Conservation (phyloP, 2,113 vertebrate genomes). For the Coreoperca whiteheadi region DNA sequence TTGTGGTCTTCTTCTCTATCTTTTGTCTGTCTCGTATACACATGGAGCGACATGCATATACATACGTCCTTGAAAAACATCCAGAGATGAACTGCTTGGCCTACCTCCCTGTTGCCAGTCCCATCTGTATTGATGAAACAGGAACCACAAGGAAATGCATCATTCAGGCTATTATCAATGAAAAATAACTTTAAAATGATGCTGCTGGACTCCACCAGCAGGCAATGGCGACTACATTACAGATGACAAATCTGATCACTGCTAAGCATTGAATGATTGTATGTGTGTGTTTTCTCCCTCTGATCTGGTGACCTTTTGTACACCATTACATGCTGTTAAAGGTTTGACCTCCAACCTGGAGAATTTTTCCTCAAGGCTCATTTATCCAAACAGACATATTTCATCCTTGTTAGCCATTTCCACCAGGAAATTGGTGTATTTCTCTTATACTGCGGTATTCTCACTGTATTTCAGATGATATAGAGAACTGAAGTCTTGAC, state of each 20-base stretch:
- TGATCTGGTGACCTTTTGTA: conserved; percentile 43
- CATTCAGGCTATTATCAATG: conserved; percentile 53
- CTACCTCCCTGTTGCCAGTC: neutral
- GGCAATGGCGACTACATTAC: conserved; percentile 46
- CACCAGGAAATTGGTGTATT: neutral
- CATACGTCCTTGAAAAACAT: conserved; percentile 36
- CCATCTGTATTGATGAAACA: conserved; percentile 41
- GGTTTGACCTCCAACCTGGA: conserved; percentile 48
- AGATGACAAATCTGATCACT: conserved; percentile 62
- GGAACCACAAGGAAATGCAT: conserved; percentile 47
- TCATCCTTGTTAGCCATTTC: neutral
- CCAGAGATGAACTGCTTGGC: conserved; percentile 29
- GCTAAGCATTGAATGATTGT: conserved; percentile 16
- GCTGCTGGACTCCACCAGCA: conserved; percentile 42
- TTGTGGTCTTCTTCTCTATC: neutral
- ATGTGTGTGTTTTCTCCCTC: conserved; percentile 5
- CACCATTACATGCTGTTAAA: conserved; percentile 46
- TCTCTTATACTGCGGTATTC: neutral
- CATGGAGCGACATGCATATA: neutral
- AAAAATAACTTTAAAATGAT: conserved; percentile 64
- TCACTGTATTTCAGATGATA: neutral
- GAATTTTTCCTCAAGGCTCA: conserved; percentile 26
- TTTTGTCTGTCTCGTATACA: conserved; percentile 20
- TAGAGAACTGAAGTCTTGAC: neutral
- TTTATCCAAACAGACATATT: conserved; percentile 26